A percentile compares a stretch with the other conserved stretches of the same genome.
These are phyloP conservation scores for Phalacrocorax aristotelis DNA, from an alignment of 2,113 vertebrate species.

Conservation along the genomic window DNA sequence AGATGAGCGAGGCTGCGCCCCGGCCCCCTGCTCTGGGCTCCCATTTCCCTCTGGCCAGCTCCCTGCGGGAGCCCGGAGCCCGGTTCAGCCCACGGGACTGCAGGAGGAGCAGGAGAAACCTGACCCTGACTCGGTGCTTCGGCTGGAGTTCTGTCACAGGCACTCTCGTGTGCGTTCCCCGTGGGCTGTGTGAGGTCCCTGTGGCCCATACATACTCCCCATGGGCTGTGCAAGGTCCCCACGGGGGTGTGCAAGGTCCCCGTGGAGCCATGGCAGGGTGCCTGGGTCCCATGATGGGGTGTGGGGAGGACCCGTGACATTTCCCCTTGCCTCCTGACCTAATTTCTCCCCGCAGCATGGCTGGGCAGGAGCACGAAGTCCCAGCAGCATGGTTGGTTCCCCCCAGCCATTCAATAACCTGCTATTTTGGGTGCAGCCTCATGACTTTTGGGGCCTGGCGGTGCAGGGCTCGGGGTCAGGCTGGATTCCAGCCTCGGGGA, in stretches of 20 bases:
- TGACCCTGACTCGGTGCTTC: fast-evolving
- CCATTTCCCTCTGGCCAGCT: background rate
- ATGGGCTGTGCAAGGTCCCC: background rate
- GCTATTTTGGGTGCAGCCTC: background rate
- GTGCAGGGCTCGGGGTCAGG: no score
- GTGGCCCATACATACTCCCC: no score
- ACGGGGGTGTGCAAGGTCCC: background rate
- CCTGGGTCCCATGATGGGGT: fast-evolving
- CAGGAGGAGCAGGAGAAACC: background rate
- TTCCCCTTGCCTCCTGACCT: background rate
- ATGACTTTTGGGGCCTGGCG: background rate
- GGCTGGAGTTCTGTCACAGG: background rate
- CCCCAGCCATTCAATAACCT: fast-evolving
- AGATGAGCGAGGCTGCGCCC: background rate
- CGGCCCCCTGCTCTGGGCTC: background rate
- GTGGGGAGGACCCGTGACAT: fast-evolving
- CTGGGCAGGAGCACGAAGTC: background rate
- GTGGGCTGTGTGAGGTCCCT: background rate
- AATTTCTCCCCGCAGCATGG: fast-evolving
- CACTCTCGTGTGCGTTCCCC: background rate
- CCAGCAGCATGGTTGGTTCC: background rate
- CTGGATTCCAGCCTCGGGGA: background rate
- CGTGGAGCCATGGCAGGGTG: background rate
- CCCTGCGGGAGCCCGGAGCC: fast-evolving
- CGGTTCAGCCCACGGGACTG: fast-evolving